Evolutionary conservation across 2,113 vertebrate genomes (phyloP), one percentile per base, ranked within the genome.

Genomic region (Orcinus orca): DNA sequence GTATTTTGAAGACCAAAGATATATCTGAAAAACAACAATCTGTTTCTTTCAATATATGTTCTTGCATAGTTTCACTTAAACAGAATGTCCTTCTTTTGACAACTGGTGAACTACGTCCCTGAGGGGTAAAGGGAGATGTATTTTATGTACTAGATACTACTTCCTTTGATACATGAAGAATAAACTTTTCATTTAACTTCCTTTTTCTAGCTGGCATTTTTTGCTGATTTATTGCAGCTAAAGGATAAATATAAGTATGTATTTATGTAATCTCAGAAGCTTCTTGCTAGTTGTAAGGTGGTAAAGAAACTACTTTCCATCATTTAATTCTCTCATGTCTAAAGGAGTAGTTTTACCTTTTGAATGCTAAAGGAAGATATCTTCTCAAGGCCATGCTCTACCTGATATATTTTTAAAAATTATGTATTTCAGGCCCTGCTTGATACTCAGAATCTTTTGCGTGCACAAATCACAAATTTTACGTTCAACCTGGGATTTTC

Each of bases 401-500:
- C n/a, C 63, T 87, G 36, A 93, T 97, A 93, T 44, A 58, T 97
- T 60, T 79, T 26, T 96, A 38, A 17, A 47, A 23, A 89, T 97
- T 97, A 53, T 98, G 20, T 97, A 94, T 99, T 98, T 96, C 98
- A 99, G 99, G 99, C 99, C 80, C 98, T 99, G 71, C 99, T 99
- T 97, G 98, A 99, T 95, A 99, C 99, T 93, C 99, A 99, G 97
- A 99, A 98, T 95, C 98, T 99, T 95, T 96, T 99, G 95, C 98
- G 99, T 94, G 94, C 98, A 96, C 99, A 99, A 90, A 99, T 99
- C 94, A 98, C 98, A 95, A 99, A 99, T 98, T 99, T 99, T 96
- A 99, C 99, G 36, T 99, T 99, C 98, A 99, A 99, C 98, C 96
- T 99, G 97, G 99, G 99, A 98, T 99, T 99, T 98, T 99, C 99